Conservation (phyloP, 2,797 vertebrate species). For the Sebastes oblongus region DNA sequence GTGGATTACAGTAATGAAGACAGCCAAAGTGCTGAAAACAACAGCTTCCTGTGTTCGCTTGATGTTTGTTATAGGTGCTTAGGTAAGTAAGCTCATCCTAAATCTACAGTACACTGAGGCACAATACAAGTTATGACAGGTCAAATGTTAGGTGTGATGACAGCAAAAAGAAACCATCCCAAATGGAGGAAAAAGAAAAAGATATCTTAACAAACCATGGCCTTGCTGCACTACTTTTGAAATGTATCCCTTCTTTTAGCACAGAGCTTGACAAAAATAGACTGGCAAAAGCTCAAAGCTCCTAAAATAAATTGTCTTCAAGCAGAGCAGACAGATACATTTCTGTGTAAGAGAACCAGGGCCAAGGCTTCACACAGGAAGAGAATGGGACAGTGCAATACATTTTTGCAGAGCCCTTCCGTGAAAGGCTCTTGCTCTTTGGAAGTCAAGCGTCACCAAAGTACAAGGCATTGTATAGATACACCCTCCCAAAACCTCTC, state of each 20-base stretch:
- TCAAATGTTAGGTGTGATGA: conserved; percentile 60
- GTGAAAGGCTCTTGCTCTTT: conserved; percentile 76
- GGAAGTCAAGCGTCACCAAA: conserved; percentile 74
- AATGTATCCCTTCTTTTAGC: conserved; percentile 49
- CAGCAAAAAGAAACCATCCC: conserved; percentile 37
- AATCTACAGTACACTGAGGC: conserved; percentile 25
- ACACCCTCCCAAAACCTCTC: conserved; percentile 8
- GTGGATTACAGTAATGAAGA: neutral
- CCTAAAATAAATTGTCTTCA: conserved; percentile 16
- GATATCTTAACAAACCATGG: conserved; percentile 36
- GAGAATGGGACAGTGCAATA: conserved; percentile 65
- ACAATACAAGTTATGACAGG: conserved; percentile 42
- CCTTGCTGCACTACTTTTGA: conserved; percentile 45
- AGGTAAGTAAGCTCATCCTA: neutral
- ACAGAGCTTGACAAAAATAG: conserved; percentile 32
- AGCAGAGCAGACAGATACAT: conserved; percentile 41
- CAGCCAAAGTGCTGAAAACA: neutral
- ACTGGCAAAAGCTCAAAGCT: conserved; percentile 14
- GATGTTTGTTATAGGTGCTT: conserved; percentile 13
- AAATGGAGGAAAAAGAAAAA: conserved; percentile 31
- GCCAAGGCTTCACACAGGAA: conserved; percentile 52
- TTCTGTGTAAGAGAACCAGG: conserved; percentile 41
- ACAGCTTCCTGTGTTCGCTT: neutral
- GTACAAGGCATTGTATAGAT: conserved; percentile 74
- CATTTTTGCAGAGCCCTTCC: conserved; percentile 64